Percentiles rank a stretch among this genome's conserved stretches.
phyloP scores from a whole-genome alignment of 2,113 vertebrate genomes.

The Onychostoma macrolepis region DNA sequence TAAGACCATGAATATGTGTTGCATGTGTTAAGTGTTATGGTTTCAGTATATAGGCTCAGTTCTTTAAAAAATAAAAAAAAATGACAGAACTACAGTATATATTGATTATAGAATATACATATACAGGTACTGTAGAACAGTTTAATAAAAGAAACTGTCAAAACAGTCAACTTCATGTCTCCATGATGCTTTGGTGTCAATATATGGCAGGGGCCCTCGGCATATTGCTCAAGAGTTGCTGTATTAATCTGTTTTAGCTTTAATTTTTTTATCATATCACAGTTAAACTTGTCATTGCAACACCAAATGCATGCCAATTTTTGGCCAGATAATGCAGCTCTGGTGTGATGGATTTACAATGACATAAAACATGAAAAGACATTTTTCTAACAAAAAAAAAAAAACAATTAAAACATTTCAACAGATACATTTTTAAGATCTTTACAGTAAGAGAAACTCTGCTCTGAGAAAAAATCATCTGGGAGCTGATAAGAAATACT shows the following conservation, averaged over 20 bases:
- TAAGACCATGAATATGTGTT: background rate
- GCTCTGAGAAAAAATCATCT: background rate
- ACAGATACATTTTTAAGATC: background rate
- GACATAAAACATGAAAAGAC: background rate
- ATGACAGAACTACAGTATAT: too few relatives aligned
- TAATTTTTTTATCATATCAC: background rate
- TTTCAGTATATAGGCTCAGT: background rate
- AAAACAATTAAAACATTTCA: too few relatives aligned
- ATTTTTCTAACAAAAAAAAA: background rate
- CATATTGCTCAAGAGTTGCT: too few relatives aligned
- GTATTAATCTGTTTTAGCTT: background rate
- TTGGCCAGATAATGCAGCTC: background rate
- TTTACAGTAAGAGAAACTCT: background rate
- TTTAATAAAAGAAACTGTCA: too few relatives aligned
- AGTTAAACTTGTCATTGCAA: background rate
- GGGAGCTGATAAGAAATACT: slow-evolving; percentile 12
- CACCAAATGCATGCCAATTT: too few relatives aligned
- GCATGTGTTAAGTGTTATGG: too few relatives aligned
- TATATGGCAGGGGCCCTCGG: too few relatives aligned
- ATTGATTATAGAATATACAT: too few relatives aligned
- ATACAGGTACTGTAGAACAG: too few relatives aligned
- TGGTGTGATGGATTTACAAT: background rate
- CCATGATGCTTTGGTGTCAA: too few relatives aligned
- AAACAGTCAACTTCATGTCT: too few relatives aligned
- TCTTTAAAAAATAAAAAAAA: too few relatives aligned